phyloP scores from a whole-genome alignment of 2,888 invertebrate species.

The Thysanoteuthis rhombus region DNA sequence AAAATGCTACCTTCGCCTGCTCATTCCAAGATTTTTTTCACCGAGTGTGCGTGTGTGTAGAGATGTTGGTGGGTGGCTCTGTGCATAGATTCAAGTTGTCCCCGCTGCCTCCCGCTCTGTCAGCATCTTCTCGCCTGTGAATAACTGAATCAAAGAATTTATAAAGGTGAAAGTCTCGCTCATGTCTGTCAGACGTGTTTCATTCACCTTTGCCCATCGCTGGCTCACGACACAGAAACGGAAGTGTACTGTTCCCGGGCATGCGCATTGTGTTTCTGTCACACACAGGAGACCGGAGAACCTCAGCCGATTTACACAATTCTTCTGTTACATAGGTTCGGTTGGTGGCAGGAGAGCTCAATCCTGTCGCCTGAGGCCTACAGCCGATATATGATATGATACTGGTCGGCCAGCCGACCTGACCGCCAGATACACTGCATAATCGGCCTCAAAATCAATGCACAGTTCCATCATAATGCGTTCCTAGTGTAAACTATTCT shows the following conservation, averaged over 20 bases:
- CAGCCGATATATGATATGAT: neutral
- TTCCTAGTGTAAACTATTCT: neutral
- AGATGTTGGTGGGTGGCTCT: no score
- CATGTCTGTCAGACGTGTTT: neutral
- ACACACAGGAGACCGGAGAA: neutral
- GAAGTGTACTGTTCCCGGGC: neutral
- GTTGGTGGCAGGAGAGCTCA: neutral
- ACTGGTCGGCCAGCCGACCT: neutral
- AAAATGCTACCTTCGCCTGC: no score
- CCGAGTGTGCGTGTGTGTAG: no score
- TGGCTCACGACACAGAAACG: neutral
- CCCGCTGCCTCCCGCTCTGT: neutral
- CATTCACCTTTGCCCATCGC: neutral
- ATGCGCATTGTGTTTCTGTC: slow-evolving; percentile 12
- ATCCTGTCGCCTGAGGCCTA: neutral
- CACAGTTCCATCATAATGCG: neutral
- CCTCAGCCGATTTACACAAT: neutral
- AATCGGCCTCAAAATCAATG: neutral
- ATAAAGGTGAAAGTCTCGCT: neutral
- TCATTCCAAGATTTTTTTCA: no score
- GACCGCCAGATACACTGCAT: neutral
- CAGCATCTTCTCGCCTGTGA: neutral
- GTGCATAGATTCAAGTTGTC: neutral
- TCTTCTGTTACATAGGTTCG: neutral
- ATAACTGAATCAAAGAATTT: neutral